phyloP scores from a whole-genome alignment of 2,113 vertebrate genomes.

The Syngnathoides biaculeatus region DNA sequence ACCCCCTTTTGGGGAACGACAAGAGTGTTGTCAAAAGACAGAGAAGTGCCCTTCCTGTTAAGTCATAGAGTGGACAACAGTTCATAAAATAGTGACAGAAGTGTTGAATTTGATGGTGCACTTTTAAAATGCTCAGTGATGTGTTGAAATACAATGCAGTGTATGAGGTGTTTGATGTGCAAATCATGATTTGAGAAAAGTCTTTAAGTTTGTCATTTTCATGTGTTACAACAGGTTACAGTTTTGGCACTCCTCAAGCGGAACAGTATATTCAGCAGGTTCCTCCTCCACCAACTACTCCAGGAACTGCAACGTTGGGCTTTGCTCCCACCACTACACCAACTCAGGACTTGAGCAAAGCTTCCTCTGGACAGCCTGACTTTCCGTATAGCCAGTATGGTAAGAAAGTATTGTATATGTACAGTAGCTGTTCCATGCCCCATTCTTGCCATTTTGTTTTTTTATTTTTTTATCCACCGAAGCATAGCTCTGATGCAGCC shows the following conservation, averaged over 20 bases:
- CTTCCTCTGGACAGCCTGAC: constrained; percentile 90
- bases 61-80: background rate
- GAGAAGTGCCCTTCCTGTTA: background rate
- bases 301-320: constrained; percentile 85
- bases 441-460: no score
- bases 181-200: background rate
- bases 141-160: background rate
- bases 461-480: constrained; percentile 19
- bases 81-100: no score
- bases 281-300: constrained; percentile 90
- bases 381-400: constrained; percentile 97
- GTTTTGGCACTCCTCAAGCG: constrained; percentile 89
- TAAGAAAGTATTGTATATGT: constrained; percentile 73
- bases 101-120: background rate
- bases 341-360: constrained; percentile 98
- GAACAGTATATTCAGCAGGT: constrained; percentile 94
- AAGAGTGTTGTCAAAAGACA: background rate
- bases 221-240: constrained; percentile 79
- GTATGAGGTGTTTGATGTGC: background rate
- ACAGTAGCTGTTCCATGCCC: constrained; percentile 22
- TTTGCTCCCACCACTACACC: constrained; percentile 94
- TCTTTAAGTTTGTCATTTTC: background rate
- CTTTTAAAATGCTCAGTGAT: background rate
- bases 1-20: no score
- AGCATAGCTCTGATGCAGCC: no score